Percentiles rank a stretch among this genome's conserved stretches.
phyloP scores from a whole-genome alignment of 64 coral and sea anemone species.

The Acropora yongei region DNA sequence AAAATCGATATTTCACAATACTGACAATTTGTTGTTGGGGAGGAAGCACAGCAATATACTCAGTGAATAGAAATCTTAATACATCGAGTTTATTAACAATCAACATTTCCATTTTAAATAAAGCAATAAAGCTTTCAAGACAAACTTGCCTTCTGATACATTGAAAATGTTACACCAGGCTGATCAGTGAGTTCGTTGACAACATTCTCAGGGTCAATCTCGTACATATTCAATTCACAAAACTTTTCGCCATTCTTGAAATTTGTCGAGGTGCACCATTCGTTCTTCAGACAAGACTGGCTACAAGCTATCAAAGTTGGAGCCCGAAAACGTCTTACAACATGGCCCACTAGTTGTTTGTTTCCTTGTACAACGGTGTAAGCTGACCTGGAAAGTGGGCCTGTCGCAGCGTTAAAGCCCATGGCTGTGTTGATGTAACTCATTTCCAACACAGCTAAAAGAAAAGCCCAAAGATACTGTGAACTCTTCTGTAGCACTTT shows the following conservation, averaged over 20 bases:
- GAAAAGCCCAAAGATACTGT: neutral
- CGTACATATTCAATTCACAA: neutral
- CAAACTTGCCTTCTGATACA: neutral
- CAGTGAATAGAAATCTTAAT: too few species aligned
- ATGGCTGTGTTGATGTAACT: neutral
- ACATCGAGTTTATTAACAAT: too few species aligned
- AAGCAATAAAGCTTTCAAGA: too few species aligned
- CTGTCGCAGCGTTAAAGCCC: neutral
- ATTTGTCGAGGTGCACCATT: neutral
- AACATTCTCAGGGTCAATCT: neutral
- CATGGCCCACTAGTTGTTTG: neutral
- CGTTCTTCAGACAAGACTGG: neutral
- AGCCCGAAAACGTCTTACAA: neutral
- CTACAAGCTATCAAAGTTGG: neutral
- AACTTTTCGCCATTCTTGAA: neutral
- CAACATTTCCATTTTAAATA: neutral
- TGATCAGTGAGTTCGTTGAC: neutral
- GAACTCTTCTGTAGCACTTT: neutral
- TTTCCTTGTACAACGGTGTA: neutral
- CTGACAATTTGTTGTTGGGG: too few species aligned
- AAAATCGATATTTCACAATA: neutral
- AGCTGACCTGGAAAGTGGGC: neutral
- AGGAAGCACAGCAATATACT: too few species aligned
- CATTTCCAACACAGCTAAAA: neutral
- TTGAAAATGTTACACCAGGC: neutral